A percentile compares a stretch with the other conserved stretches of the same genome.
These are phyloP conservation scores for Cyprinodon variegatus DNA, from an alignment of 2,113 vertebrate genomes.

Conservation along the genomic window DNA sequence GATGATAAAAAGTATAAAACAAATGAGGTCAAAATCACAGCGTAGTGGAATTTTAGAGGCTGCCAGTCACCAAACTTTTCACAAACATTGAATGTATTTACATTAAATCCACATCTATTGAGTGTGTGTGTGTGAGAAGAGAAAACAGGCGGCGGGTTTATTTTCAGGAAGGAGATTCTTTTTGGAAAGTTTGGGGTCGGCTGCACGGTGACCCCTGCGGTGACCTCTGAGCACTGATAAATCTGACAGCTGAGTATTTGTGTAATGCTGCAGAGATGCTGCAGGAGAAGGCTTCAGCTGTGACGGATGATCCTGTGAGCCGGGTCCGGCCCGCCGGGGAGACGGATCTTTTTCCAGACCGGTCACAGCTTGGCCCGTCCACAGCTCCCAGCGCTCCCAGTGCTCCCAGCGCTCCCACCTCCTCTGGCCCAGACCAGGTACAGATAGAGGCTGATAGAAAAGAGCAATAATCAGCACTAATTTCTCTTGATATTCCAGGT, in stretches of 20 bases:
- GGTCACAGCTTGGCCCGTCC: conserved; percentile 81
- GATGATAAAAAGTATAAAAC: too few relatives aligned
- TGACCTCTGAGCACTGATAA: conserved; percentile 8
- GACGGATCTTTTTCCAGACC: conserved; percentile 80
- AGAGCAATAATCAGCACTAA: too few relatives aligned
- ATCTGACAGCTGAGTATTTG: conserved; percentile 55
- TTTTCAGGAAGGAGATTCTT: background rate
- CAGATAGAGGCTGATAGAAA: background rate
- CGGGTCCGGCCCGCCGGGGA: conserved; percentile 80
- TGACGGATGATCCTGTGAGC: conserved; percentile 88
- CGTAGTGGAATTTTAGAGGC: too few relatives aligned
- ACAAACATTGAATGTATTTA: too few relatives aligned
- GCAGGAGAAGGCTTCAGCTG: conserved; percentile 93
- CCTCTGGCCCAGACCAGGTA: conserved; percentile 91
- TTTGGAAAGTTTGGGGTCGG: conserved; percentile 11
- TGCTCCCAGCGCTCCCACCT: conserved; percentile 81
- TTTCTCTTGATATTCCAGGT: too few relatives aligned
- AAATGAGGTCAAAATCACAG: too few relatives aligned
- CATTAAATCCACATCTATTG: too few relatives aligned
- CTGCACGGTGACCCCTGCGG: background rate
- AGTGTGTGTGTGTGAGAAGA: too few relatives aligned
- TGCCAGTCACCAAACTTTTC: too few relatives aligned
- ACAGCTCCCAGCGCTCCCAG: conserved; percentile 81
- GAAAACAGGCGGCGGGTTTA: too few relatives aligned
- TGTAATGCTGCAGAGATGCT: conserved; percentile 88